Evolutionary conservation across 1,140 invertebrate species (phyloP), one percentile per base, ranked within the genome.

Genomic region (Papilio polyxenes): DNA sequence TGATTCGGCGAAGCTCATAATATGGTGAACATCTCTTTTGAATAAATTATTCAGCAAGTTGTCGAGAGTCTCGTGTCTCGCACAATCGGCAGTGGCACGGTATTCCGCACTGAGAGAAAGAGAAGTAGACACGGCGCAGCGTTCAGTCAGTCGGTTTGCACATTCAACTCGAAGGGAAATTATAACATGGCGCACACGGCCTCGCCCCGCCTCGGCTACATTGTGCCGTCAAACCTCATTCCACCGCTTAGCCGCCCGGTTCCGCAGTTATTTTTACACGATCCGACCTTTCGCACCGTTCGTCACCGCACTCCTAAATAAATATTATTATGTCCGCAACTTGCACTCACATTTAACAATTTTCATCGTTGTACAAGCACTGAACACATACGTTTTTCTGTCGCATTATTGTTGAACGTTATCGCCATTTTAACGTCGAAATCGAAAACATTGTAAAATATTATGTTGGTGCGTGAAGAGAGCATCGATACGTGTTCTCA

Each of bases 261-360:
- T 94, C 93, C 93, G 93, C 92, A 94, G 93, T 93, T 94, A 94
- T 94, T 93, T 94, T 94, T 94, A 94, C 93, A 94, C 92, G 93
- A 91, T 85, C 93, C 93, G 92, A 93, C 92, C 93, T 93, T 93
- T 94, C 92, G 92, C 93, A 94, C 92, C 93, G 92, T 88, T 92
- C 90, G 91, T 91, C 89, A 93, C 92, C 89, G 88, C 92, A 94
- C 93, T 92, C 88, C 89, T 90, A 87, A 85, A 87, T 89, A 85
- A 86, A 90, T 85, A 88, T 44, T 59, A 90, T 88, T 83, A 85
- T 88, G 83, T 87, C 87, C 86, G 86, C 91, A 89, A 90, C 85
- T 86, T 86, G 88, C 92, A 93, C 91, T 91, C 92, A 93, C 90
- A 84, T 82, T 82, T 75, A 82, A 84, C 83, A 15, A 78, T 81